Evolutionary conservation across 2,113 vertebrate species (phyloP), one percentile per base, ranked within the genome.

Genomic region (Candoia aspera): DNA sequence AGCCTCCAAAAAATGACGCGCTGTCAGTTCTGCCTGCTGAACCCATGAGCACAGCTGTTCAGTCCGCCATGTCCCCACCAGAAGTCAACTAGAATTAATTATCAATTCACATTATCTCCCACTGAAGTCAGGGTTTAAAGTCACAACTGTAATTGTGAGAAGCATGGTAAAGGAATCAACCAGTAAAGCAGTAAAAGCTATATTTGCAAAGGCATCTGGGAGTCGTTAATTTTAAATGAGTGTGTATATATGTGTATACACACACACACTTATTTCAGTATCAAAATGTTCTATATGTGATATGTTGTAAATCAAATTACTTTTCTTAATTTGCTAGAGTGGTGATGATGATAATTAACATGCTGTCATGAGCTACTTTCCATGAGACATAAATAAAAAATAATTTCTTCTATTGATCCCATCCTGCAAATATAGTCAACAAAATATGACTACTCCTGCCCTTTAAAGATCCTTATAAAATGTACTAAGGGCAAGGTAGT

Each of bases 401-500:
- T 24, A 84, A 60, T 58, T 29, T 88, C 37, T 62, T 62, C 9
- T n/a, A 37, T 2, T 9, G 8, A 2, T 15, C 15, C 21, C n/a
- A 19, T 73, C 17, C 24, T 79, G 54, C 37, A 92, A 49, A 83
- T 83, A n/a, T 2, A 26, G 17, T 58, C 24, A 46, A 87, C 54
- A 83, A 85, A 87, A 33, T 55, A 73, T 58, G 86, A 79, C 4
- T 57, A 79, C 62, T 59, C 23, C 29, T 42, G n/a, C 26, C 59
- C 46, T 87, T 88, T 86, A 57, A 86, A 23, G 84, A 91, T 59
- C 10, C 85, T 87, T 62, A 79, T 58, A 79, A 79, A 91, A 79
- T 59, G 59, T 59, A 85, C 54, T 91, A 90, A 92, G 92, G 73
- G 90, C 93, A 93, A 93, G 6, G 89, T n/a, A 49, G 24, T 62